Evolutionary conservation across 2,797 vertebrate species (phyloP).

Genomic region (Tokudaia tokunoshimensis): DNA sequence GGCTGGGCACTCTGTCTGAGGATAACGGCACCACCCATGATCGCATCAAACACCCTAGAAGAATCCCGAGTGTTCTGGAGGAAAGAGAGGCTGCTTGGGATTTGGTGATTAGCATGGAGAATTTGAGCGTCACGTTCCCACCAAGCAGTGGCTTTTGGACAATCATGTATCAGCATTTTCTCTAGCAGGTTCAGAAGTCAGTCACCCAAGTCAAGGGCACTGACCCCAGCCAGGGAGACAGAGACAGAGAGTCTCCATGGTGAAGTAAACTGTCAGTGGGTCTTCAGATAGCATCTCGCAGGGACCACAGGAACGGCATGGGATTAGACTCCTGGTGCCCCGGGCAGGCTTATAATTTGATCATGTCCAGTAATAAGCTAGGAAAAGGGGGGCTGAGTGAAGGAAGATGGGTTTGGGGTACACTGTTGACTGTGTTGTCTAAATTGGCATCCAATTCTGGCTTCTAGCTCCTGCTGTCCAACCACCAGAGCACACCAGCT

Average conservation of each 20-base stretch:
- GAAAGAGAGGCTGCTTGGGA: background rate
- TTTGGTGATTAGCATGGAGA: background rate
- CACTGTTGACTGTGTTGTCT: background rate
- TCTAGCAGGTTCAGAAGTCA: background rate
- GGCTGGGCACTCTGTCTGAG: background rate
- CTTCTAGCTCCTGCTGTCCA: background rate
- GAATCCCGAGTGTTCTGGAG: background rate
- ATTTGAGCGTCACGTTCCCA: background rate
- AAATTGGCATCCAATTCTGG: background rate
- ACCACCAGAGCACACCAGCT: background rate
- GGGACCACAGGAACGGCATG: background rate
- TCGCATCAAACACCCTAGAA: fast-evolving
- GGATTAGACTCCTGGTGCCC: background rate
- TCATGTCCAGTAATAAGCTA: background rate
- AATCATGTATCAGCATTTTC: background rate
- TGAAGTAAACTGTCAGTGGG: background rate
- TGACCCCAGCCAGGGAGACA: background rate
- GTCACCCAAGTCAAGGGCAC: background rate
- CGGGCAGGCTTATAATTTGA: no score
- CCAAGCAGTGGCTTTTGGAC: background rate
- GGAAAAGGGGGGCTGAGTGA: background rate
- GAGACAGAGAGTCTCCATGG: background rate
- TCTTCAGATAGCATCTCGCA: background rate
- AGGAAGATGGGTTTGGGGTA: background rate
- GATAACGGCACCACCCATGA: background rate